These are phyloP conservation scores for Dicaeum eximium DNA, from an alignment of 2,113 vertebrate species.

Conservation along the genomic window DNA sequence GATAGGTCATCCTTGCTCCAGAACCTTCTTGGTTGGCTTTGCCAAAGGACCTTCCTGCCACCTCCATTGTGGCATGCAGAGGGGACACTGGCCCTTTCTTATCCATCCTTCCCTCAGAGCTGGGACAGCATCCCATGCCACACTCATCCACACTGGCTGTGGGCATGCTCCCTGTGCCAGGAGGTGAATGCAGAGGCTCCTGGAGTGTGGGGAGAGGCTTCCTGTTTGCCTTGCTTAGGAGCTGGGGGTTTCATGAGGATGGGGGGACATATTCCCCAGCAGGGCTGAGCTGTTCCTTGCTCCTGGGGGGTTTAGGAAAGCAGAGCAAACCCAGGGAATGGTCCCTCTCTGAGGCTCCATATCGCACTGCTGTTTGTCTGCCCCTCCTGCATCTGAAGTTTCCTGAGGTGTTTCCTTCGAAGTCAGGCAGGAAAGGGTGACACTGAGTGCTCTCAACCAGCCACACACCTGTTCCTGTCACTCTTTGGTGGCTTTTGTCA, in stretches of 20 bases:
- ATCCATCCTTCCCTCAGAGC: not conserved
- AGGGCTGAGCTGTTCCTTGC: not conserved
- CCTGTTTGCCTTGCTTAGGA: too few relatives aligned
- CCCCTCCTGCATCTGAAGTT: not conserved
- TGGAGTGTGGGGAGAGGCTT: rapidly evolving
- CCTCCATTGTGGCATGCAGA: not conserved
- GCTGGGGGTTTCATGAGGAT: not conserved
- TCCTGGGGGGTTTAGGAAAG: not conserved
- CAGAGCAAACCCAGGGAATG: not conserved
- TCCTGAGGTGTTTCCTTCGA: rapidly evolving
- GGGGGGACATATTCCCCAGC: not conserved
- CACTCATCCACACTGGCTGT: not conserved
- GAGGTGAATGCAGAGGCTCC: not conserved
- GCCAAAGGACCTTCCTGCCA: not conserved
- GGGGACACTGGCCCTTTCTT: not conserved
- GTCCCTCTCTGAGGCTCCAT: not conserved
- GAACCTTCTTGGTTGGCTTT: not conserved
- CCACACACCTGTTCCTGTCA: not conserved
- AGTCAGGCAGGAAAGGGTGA: not conserved
- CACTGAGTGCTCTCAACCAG: not conserved
- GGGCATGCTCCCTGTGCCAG: not conserved
- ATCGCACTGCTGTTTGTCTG: not conserved
- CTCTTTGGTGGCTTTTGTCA: not conserved
- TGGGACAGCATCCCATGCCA: not conserved
- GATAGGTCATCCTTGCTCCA: not conserved